Conservation (phyloP, 1,140 invertebrate species). For the Zaprionus inermis region DNA sequence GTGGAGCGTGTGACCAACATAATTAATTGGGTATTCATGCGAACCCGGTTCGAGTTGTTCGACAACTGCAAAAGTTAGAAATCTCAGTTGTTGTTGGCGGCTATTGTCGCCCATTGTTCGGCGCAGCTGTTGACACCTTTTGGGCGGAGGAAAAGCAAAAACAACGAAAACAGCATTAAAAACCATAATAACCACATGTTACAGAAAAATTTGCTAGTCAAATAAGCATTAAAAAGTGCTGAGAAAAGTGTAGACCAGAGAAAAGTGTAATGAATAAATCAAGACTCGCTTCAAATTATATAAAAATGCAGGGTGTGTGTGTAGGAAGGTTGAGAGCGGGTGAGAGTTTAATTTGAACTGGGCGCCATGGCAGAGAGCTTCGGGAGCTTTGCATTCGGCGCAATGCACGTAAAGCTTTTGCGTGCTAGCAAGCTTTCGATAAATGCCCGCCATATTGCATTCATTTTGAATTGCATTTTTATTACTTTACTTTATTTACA, state of each 20-base stretch:
- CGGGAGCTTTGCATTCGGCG: constrained; percentile 22
- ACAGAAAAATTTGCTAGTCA: constrained; percentile 32
- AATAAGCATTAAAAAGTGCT: constrained; percentile 31
- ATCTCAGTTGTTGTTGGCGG: constrained; percentile 38
- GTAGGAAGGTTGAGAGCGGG: not conserved
- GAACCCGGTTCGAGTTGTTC: constrained; percentile 30
- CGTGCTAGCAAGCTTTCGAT: not conserved
- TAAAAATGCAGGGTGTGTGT: not conserved
- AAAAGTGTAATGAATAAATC: constrained; percentile 26
- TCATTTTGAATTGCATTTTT: constrained; percentile 9
- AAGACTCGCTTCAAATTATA: constrained; percentile 4
- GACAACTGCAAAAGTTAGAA: constrained; percentile 59
- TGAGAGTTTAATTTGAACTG: not conserved
- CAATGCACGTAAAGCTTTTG: not conserved
- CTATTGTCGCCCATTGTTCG: constrained; percentile 57
- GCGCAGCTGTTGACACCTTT: constrained; percentile 70
- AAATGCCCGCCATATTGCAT: not conserved
- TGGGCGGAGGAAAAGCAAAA: constrained; percentile 34
- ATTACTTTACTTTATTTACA: constrained; percentile 71
- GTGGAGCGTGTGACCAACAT: constrained; percentile 77
- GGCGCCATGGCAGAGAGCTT: constrained; percentile 8
- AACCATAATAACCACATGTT: constrained; percentile 39
- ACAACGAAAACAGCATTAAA: constrained; percentile 42
- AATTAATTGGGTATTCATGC: constrained; percentile 78
- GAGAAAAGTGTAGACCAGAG: constrained; percentile 37